These are phyloP conservation scores for Heterochromis multidens DNA, from an alignment of 2,113 vertebrate genomes.

Conservation along the genomic window DNA sequence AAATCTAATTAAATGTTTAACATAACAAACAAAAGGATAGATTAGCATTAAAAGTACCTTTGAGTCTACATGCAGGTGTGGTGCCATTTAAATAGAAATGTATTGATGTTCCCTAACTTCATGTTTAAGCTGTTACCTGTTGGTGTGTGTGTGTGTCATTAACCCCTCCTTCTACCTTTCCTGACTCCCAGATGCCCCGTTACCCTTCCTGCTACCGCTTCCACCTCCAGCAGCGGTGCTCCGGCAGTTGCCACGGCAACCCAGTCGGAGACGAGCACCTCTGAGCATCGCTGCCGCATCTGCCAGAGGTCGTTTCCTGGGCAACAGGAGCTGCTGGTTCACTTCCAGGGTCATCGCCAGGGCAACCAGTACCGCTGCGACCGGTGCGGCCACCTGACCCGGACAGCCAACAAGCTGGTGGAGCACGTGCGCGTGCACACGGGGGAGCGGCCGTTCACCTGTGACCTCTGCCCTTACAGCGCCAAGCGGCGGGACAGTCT, in stretches of 20 bases:
- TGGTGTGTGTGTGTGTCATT: neutral
- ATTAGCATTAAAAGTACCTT: too few relatives aligned
- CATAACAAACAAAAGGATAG: too few relatives aligned
- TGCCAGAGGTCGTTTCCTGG: slow-evolving; percentile 95
- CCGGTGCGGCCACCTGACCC: slow-evolving; percentile 97
- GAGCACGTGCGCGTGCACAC: slow-evolving; percentile 99
- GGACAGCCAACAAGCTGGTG: slow-evolving; percentile 98
- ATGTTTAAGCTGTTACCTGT: neutral
- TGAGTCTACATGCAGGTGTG: too few relatives aligned
- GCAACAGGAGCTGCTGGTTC: slow-evolving; percentile 96
- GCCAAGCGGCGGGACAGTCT: slow-evolving; percentile 99
- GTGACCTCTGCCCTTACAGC: slow-evolving; percentile 98
- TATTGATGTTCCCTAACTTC: neutral
- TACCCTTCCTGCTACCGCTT: slow-evolving; percentile 21
- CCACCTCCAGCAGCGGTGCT: slow-evolving; percentile 73
- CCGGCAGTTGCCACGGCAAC: slow-evolving; percentile 84
- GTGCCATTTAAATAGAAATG: neutral
- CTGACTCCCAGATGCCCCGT: slow-evolving; percentile 52
- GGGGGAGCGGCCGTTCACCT: slow-evolving; percentile 97
- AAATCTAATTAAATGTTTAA: too few relatives aligned
- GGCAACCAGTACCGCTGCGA: slow-evolving; percentile 99
- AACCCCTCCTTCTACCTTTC: slow-evolving; percentile 1
- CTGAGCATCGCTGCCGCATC: slow-evolving; percentile 95
- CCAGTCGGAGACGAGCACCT: slow-evolving; percentile 36
- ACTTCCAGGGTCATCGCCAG: slow-evolving; percentile 95